Conservation (phyloP, 2,113 vertebrate genomes). For the Hiodon alosoides region DNA sequence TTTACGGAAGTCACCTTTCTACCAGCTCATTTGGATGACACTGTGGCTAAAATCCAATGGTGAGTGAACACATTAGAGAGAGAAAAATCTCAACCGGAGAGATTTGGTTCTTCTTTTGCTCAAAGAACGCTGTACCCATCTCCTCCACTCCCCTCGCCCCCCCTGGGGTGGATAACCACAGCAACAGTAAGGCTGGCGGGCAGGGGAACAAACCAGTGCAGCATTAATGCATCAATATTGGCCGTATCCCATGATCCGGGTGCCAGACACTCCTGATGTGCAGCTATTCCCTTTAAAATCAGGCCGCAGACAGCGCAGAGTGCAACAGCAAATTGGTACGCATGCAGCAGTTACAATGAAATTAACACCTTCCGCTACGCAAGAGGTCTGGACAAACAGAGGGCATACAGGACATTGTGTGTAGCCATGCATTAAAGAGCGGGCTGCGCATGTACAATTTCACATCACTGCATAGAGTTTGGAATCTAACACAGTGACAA, state of each 20-base stretch:
- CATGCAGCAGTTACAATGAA: neutral
- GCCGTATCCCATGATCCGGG: constrained; percentile 10
- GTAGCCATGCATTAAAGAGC: no score
- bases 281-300: neutral
- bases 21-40: no score
- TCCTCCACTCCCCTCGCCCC: neutral
- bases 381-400: no score
- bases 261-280: constrained; percentile 18
- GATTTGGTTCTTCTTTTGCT: neutral
- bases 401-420: no score
- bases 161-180: constrained; percentile 12
- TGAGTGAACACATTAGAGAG: no score
- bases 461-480: no score
- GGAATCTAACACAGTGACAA: no score
- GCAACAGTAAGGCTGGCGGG: constrained; percentile 18
- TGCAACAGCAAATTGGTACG: neutral
- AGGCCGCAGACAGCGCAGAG: neutral
- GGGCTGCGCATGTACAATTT: no score
- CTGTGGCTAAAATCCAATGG: no score
- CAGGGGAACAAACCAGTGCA: constrained; percentile 20
- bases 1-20: neutral
- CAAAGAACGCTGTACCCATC: neutral
- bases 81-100: no score
- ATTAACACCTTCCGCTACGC: no score
- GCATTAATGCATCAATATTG: constrained; percentile 18